Evolutionary conservation across 92 coral and sea anemone species (phyloP).

Genomic region (Micromussa lordhowensis): DNA sequence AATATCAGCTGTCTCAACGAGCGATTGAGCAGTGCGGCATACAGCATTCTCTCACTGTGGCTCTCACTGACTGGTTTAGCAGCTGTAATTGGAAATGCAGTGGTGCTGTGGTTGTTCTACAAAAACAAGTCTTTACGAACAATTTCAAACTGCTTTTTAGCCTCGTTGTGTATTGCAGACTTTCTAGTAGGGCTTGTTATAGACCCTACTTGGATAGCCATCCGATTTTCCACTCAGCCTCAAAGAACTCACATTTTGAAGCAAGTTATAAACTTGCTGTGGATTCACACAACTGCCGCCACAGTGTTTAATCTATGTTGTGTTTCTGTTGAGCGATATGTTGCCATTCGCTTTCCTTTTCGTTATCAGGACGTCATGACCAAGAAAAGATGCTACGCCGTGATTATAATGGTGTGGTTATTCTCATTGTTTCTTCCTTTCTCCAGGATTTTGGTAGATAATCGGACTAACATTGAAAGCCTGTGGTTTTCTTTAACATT

Average conservation of each 20-base stretch:
- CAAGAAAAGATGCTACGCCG: background rate
- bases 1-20: background rate
- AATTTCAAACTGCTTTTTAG: conserved; percentile 2
- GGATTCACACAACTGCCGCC: conserved; percentile 21
- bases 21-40: background rate
- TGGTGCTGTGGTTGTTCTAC: conserved; percentile 11
- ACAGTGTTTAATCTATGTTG: conserved; percentile 16
- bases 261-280: background rate
- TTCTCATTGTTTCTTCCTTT: background rate
- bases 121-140: conserved; percentile 5
- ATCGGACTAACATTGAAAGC: background rate
- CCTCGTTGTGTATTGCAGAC: conserved; percentile 14
- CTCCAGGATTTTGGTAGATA: background rate
- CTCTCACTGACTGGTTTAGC: background rate
- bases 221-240: background rate
- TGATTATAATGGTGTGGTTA: background rate
- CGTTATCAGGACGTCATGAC: conserved; percentile 4
- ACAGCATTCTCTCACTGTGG: conserved; percentile 2
- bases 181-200: conserved; percentile 45
- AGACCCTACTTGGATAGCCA: conserved; percentile 16
- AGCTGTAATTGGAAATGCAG: conserved; percentile 24
- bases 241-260: background rate
- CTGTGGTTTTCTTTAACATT: background rate
- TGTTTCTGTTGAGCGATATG: background rate
- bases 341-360: conserved; percentile 14